Percentiles rank a stretch among this genome's conserved stretches.
These are phyloP conservation scores for Papilio aristodemus DNA, from an alignment of 1,140 invertebrate genomes.

Conservation along the genomic window DNA sequence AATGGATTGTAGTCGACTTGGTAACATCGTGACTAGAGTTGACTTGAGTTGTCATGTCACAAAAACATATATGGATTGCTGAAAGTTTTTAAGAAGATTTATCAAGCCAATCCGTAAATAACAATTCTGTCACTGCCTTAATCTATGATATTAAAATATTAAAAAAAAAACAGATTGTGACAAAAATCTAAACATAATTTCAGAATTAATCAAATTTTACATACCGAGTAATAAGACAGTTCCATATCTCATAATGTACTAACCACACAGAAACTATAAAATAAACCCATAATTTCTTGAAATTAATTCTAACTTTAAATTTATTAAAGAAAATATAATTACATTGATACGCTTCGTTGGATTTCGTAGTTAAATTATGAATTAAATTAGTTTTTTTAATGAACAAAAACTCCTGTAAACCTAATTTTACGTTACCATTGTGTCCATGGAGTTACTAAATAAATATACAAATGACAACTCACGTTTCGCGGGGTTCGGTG, in stretches of 20 bases:
- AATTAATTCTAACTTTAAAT: too few species aligned
- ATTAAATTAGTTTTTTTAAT: too few species aligned
- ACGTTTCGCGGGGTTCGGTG: too few species aligned
- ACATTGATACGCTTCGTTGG: background rate
- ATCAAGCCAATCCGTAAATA: background rate
- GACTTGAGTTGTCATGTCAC: background rate
- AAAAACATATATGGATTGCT: background rate
- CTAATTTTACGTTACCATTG: too few species aligned
- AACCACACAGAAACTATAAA: background rate
- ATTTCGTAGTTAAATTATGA: background rate
- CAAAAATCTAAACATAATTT: too few species aligned
- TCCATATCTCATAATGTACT: background rate
- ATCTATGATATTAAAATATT: too few species aligned
- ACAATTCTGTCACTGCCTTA: background rate
- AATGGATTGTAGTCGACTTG: background rate
- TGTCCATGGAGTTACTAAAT: too few species aligned
- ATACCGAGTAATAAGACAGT: constrained; percentile 9
- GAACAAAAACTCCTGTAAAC: too few species aligned
- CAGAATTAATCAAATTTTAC: background rate
- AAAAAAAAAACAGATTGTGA: too few species aligned
- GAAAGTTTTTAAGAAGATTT: background rate
- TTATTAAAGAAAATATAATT: background rate
- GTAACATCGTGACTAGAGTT: background rate
- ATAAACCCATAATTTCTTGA: background rate
- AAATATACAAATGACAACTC: too few species aligned